A percentile compares a stretch with the other conserved stretches of the same genome.
Evolutionary conservation across 1,140 invertebrate species (phyloP).

Genomic region (Drosophila trapezifrons): DNA sequence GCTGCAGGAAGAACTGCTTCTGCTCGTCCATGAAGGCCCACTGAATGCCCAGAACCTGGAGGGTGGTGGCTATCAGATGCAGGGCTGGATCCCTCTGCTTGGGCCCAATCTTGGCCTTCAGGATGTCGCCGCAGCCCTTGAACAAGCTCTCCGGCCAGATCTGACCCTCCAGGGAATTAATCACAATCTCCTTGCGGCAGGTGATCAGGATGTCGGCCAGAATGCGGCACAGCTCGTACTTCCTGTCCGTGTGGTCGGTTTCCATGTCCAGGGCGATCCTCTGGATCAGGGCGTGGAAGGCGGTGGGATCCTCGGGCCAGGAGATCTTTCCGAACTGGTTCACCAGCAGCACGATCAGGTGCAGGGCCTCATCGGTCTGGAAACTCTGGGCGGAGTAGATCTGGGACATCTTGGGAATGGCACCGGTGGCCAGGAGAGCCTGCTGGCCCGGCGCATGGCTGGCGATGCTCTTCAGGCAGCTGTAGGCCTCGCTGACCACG

Average conservation of each 20-base stretch:
- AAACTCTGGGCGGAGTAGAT: slow-evolving; percentile 94
- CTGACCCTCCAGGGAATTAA: slow-evolving; percentile 87
- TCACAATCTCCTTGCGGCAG: slow-evolving; percentile 88
- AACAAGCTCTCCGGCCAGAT: slow-evolving; percentile 91
- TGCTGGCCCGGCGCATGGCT: slow-evolving; percentile 89
- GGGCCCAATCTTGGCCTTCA: slow-evolving; percentile 93
- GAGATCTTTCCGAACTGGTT: slow-evolving; percentile 88
- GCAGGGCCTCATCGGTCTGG: slow-evolving; percentile 93
- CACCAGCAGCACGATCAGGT: slow-evolving; percentile 90
- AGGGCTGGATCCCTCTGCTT: slow-evolving; percentile 94
- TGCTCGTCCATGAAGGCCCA: slow-evolving; percentile 92
- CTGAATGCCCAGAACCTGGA: slow-evolving; percentile 93
- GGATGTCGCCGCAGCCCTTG: slow-evolving; percentile 91
- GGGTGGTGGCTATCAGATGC: slow-evolving; percentile 90
- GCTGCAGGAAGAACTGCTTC: slow-evolving; percentile 92
- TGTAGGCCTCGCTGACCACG: slow-evolving; percentile 94
- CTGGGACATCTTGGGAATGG: slow-evolving; percentile 91
- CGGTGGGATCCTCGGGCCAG: slow-evolving; percentile 90
- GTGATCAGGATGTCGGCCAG: slow-evolving; percentile 90
- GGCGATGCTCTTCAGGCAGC: slow-evolving; percentile 92
- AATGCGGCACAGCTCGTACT: slow-evolving; percentile 93
- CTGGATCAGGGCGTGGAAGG: slow-evolving; percentile 92
- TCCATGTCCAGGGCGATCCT: slow-evolving; percentile 94
- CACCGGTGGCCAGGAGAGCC: slow-evolving; percentile 90
- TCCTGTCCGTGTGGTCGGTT: slow-evolving; percentile 92